Evolutionary conservation across 92 coral and sea anemone genomes (phyloP).

Genomic region (Zoanthus sociatus): DNA sequence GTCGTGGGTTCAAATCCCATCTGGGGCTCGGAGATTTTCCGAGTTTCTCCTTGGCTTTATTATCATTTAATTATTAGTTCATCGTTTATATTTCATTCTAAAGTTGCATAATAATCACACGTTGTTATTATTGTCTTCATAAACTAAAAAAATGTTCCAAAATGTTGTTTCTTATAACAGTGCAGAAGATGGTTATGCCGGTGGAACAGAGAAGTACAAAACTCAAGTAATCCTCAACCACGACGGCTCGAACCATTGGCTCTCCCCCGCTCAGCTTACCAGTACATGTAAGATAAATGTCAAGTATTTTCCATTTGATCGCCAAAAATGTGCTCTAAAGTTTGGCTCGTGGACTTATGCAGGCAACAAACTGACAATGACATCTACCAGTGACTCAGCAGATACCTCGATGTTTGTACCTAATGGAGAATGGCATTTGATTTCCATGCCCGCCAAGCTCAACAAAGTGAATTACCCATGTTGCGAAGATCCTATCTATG

Average conservation of each 20-base stretch:
- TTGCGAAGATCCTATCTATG: slow-evolving; percentile 68
- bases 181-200: slow-evolving; percentile 92
- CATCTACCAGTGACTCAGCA: slow-evolving; percentile 65
- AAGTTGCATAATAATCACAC: too few relatives aligned
- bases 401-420: slow-evolving; percentile 71
- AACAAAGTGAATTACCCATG: slow-evolving; percentile 76
- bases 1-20: too few relatives aligned
- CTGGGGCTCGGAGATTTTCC: too few relatives aligned
- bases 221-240: slow-evolving; percentile 73
- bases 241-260: slow-evolving; percentile 83
- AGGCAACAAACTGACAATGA: slow-evolving; percentile 82
- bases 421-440: slow-evolving; percentile 88
- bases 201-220: slow-evolving; percentile 87
- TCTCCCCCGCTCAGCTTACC: slow-evolving; percentile 84
- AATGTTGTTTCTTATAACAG: slow-evolving; percentile 32
- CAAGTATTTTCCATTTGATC: slow-evolving; percentile 93
- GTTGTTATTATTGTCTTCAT: too few relatives aligned
- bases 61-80: too few relatives aligned
- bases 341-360: slow-evolving; percentile 97
- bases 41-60: too few relatives aligned
- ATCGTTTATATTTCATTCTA: too few relatives aligned
- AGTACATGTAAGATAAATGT: slow-evolving; percentile 93
- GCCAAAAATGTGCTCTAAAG: slow-evolving; percentile 83
- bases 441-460: slow-evolving; percentile 74
- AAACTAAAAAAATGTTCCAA: not conserved